Evolutionary conservation across 2,113 vertebrate genomes (phyloP).

Genomic region (Rhegmatorhina hoffmannsi): DNA sequence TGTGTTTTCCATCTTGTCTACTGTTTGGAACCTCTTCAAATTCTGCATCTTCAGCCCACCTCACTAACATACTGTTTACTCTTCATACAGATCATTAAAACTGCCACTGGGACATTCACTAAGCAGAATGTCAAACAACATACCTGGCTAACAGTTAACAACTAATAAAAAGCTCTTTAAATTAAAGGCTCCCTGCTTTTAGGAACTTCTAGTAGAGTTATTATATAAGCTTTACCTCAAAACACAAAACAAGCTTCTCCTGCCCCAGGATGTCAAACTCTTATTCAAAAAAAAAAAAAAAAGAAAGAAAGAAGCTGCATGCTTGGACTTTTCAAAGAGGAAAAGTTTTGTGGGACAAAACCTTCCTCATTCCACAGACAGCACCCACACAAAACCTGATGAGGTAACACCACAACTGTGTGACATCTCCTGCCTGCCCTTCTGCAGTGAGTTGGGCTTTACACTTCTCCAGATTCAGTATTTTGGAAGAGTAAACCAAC

Average conservation of each 20-base stretch:
- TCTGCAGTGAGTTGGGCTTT: background rate
- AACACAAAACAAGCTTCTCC: background rate
- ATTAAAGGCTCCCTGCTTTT: background rate
- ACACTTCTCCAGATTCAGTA: background rate
- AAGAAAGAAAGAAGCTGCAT: background rate
- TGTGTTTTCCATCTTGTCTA: background rate
- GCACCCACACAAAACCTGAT: background rate
- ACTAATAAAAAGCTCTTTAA: background rate
- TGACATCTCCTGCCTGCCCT: background rate
- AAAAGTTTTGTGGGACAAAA: background rate
- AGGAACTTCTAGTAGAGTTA: background rate
- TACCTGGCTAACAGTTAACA: background rate
- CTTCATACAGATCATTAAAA: background rate
- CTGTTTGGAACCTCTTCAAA: background rate
- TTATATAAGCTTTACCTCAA: background rate
- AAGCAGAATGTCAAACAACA: background rate
- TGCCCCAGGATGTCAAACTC: background rate
- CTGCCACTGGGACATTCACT: background rate
- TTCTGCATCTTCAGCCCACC: background rate
- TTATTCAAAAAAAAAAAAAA: background rate
- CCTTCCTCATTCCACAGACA: background rate
- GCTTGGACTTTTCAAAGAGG: background rate
- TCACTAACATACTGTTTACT: background rate
- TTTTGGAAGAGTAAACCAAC: background rate
- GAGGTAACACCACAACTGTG: background rate